Base-by-base conservation (phyloP, 2,888 invertebrate genomes). In the Drosophila koepferae region DNA sequence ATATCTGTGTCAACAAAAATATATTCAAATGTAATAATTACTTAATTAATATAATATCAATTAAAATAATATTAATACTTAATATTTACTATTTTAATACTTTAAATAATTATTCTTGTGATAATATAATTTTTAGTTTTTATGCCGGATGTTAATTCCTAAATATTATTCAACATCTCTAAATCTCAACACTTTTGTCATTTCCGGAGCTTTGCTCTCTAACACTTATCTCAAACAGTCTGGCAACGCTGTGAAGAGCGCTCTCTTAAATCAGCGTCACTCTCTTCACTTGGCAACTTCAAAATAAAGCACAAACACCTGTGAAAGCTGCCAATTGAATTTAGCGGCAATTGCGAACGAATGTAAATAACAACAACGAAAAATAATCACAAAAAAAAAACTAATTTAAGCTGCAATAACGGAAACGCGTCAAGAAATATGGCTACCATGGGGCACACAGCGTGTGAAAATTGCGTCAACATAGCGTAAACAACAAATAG, bases 231-330 rank as follows among this genome's bases (percentile, higher is more conserved):
- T 40, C 23, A n/a, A 28, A 3, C 40, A 31, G 18, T 23, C 34
- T 73, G 87, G 7, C 84, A 86, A 81, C 84, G 48, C 87, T 71
- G 18, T 14, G 8, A 2, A 43, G 8, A 9, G 28, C 23, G 10
- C 36, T 9, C 80, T 80, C 82, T 78, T 68, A 55, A 46, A 7
- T 28, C 8, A 14, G 5, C 36, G 2, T 34, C 40, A 12, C 38
- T 68, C 73, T 72, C 72, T 72, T 63, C 55, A 1, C 3, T 55
- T 72, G 60, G 63, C 49, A 81, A 87, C 67, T 77, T 46, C 66
- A 58, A 41, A 73, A 51, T 18, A 51, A 49, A 64, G 43, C 78
- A 59, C 65, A 75, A 63, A 82, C 90, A 89, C 90, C 88, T 86
- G 88, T 90, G 54, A 82, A 86, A 82, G 82, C 73, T 76, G 58